Base-by-base conservation (phyloP, 1,140 invertebrate species). In the Babylonia areolata region DNA sequence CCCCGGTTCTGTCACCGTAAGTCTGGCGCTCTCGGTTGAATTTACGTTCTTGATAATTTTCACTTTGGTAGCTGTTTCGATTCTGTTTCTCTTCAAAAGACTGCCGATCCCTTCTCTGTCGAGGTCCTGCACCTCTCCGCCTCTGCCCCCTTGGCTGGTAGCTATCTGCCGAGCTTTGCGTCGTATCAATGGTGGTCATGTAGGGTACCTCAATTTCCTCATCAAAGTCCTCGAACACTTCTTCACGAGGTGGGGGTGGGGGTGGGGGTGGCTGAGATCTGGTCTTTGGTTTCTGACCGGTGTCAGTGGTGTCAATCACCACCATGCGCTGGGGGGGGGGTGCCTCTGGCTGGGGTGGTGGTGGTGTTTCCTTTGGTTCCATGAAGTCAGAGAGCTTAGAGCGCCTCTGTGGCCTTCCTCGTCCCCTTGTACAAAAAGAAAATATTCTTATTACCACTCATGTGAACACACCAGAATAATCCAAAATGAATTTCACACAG, bases 321-420 rank as follows among this genome's bases (percentile, higher is more conserved):
- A 85, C 87, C 85, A 88, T 86, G 12, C 85, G 81, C 39, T 75
- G 87, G 12, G 17, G 20, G 17, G 73, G 82, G 9, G 40, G 2
- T 28, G 5, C 31, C 28, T n/a, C 42, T 40, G 77, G 77, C 40
- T 79, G 12, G 6, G 39, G 40, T 31, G 17, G 51, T 33, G 28
- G 75, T 23, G 12, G 12, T 6, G 46, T 51, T 12, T 64, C 28
- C 20, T 64, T 75, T 1, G 82, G 82, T 35, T 73, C 69, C 11
- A 91, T 80, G 58, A 87, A 91, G 35, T 91, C 90, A 33, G 83
- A 31, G 15, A 90, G 54, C 35, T 73, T 75, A 31, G 89, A 46
- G 64, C 71, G 79, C 51, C 89, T 78, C 33, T 85, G 82, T 20
- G 86, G 81, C 11, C 75, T 75, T 69, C 89, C 79, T 58, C 85